Percentiles rank a stretch among this genome's conserved stretches.
phyloP scores from a whole-genome alignment of 92 coral and sea anemone species.

The Ricordea florida region DNA sequence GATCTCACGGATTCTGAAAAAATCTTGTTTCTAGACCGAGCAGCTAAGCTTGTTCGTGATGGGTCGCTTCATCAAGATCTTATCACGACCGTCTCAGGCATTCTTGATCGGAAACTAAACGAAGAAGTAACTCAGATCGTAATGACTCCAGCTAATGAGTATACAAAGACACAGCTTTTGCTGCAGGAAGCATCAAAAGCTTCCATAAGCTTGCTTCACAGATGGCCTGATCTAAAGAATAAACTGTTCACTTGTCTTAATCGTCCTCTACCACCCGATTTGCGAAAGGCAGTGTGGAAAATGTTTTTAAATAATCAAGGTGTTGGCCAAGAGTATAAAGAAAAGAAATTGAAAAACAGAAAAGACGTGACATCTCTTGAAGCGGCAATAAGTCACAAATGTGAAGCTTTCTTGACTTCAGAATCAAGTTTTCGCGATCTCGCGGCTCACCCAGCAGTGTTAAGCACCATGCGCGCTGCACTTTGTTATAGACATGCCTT shows the following conservation, averaged over 20 bases:
- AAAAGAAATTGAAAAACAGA: constrained; percentile 1
- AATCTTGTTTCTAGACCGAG: constrained; percentile 81
- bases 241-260: constrained; percentile 72
- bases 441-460: constrained; percentile 29
- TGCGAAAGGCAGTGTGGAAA: constrained; percentile 76
- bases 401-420: constrained; percentile 69
- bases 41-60: constrained; percentile 71
- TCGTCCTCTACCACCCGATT: constrained; percentile 69
- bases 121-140: constrained; percentile 58
- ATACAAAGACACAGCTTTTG: constrained; percentile 71
- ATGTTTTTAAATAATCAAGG: constrained; percentile 63
- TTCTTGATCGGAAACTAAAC: constrained; percentile 73
- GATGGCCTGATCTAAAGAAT: constrained; percentile 77
- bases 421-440: constrained; percentile 41
- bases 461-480: constrained; percentile 34
- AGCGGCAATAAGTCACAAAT: constrained; percentile 64
- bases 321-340: constrained; percentile 42
- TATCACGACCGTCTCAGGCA: constrained; percentile 56
- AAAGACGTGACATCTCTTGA: constrained; percentile 30
- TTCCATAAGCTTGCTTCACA: constrained; percentile 60
- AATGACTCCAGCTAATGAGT: constrained; percentile 54
- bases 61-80: constrained; percentile 57
- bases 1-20: constrained; percentile 86
- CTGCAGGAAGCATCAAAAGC: constrained; percentile 64
- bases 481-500: constrained; percentile 31